phyloP scores from a whole-genome alignment of 2,888 invertebrate genomes.

The Norana najaformis region DNA sequence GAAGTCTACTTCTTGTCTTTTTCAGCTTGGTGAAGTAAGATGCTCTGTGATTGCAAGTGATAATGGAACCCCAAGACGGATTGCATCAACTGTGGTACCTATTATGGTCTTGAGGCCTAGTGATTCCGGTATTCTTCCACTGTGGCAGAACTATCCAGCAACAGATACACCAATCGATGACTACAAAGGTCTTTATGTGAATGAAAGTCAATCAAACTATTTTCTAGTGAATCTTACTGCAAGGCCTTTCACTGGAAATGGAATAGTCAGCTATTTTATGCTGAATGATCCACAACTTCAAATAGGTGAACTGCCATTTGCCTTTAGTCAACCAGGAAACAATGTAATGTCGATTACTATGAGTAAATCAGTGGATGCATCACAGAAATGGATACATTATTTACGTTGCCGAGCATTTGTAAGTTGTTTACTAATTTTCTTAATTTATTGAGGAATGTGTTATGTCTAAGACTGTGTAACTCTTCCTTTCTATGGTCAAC shows the following conservation, averaged over 20 bases:
- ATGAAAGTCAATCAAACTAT: not conserved
- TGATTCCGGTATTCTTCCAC: slow-evolving; percentile 14
- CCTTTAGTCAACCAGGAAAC: not conserved
- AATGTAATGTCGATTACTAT: not conserved
- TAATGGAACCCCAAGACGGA: slow-evolving; percentile 27
- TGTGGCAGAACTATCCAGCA: slow-evolving; percentile 26
- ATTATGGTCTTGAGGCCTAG: slow-evolving; percentile 17
- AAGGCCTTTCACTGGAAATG: not conserved
- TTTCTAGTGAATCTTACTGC: not conserved
- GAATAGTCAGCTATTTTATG: not conserved
- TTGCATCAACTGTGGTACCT: not conserved
- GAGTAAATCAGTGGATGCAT: not conserved
- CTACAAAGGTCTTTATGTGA: not conserved
- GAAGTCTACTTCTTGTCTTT: not conserved
- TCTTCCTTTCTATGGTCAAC: too few species aligned
- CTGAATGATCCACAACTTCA: not conserved
- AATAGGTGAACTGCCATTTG: not conserved
- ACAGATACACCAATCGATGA: not conserved
- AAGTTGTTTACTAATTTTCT: not conserved
- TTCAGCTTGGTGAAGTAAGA: not conserved
- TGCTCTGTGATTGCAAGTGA: slow-evolving; percentile 31
- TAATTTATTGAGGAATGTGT: not conserved
- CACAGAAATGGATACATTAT: not conserved
- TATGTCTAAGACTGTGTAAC: too few species aligned
- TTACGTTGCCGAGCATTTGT: slow-evolving; percentile 36